Evolutionary conservation across 2,113 vertebrate species (phyloP), one percentile per base, ranked within the genome.

Genomic region (Neotragus moschatus): DNA sequence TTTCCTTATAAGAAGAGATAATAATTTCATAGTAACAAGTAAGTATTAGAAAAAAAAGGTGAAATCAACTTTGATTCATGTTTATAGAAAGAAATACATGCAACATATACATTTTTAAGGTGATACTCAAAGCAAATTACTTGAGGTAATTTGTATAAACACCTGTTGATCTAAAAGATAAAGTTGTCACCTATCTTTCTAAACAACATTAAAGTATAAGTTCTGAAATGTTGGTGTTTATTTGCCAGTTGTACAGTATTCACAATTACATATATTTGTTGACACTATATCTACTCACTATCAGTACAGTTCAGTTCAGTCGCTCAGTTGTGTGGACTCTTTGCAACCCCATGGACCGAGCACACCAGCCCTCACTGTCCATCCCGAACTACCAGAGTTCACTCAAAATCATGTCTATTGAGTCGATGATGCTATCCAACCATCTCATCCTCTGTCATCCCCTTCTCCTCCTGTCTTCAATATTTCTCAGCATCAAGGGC

Each of bases 81-180:
- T 89, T 80, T 77, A 61, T 21, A 73, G 56, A 77, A 91, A 91
- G n/a, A 53, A 53, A 36, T 60, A 7, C 14, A 43, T 33, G 16
- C 6, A 36, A 81, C 6, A 30, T 21, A 77, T 9, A 47, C 36
- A 93, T 84, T 88, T 88, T 88, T 84, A 87, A 87, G 28, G 13
- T 73, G 26, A 60, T 92, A 58, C 15, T 88, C 51, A 94, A 6
- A 60, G 36, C 19, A 94, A 84, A 95, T 94, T 58, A 58, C 30
- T 58, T 90, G 11, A 94, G 9, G 39, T 87, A 75, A 92, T 96
- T 96, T 98, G 23, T 88, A n/a, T 92, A 91, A 94, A 92, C 51
- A 96, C 47, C 70, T 97, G 63, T 77, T 21, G 39, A 28, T 88
- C 43, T 56, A 36, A 92, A 96, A 61, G 90, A 90, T 96, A 39